Percentiles rank a stretch among this genome's conserved stretches.
Evolutionary conservation across 2,888 invertebrate genomes (phyloP).

Genomic region (Leucoma salicis): DNA sequence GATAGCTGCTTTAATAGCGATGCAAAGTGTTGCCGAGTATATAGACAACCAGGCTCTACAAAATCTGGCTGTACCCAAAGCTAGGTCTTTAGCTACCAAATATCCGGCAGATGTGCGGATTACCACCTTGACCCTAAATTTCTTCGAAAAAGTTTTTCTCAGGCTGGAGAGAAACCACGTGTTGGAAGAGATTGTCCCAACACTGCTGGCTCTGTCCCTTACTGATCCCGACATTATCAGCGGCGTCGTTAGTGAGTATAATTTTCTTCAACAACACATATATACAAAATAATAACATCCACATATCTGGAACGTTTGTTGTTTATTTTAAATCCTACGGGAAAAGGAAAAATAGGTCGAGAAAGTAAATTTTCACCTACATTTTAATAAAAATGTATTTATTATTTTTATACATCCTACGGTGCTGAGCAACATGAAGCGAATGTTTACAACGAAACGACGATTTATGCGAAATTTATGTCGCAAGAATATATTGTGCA

Average conservation of each 20-base stretch:
- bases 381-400: not conserved
- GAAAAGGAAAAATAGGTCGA: too few species aligned
- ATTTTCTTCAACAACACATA: not conserved
- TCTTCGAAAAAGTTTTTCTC: slow-evolving; percentile 90
- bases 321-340: not conserved
- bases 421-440: slow-evolving; percentile 20
- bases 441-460: slow-evolving; percentile 12
- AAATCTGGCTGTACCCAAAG: slow-evolving; percentile 90
- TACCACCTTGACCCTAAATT: slow-evolving; percentile 88
- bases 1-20: slow-evolving; percentile 94
- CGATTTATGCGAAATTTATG: slow-evolving; percentile 16
- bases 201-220: slow-evolving; percentile 92
- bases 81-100: slow-evolving; percentile 90
- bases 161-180: slow-evolving; percentile 93
- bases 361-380: too few species aligned
- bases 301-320: too few species aligned
- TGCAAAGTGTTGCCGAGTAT: slow-evolving; percentile 91
- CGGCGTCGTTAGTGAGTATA: slow-evolving; percentile 95
- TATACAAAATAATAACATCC: not conserved
- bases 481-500: not conserved
- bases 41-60: slow-evolving; percentile 91
- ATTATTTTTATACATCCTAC: not conserved
- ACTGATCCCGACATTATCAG: slow-evolving; percentile 94
- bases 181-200: slow-evolving; percentile 94
- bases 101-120: slow-evolving; percentile 91